Evolutionary conservation across 2,113 vertebrate species (phyloP), one percentile per base, ranked within the genome.

Genomic region (Felis catus): DNA sequence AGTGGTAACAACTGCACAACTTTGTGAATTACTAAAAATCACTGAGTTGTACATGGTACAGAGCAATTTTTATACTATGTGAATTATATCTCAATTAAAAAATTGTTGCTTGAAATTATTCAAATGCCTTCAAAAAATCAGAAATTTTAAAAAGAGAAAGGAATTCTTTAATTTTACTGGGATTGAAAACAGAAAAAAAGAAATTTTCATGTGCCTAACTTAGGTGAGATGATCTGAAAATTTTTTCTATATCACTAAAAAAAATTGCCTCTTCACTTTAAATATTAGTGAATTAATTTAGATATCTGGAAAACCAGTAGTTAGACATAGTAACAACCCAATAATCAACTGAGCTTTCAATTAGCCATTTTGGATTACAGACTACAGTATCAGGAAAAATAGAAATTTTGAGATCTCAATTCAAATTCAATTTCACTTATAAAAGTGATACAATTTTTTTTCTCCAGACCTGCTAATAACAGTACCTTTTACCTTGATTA

Each of bases 91-190:
- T 70, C 58, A 71, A 41, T 68, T 76, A 85, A 84, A 51, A 41
- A 87, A 65, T 0, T 53, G 10, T 58, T 92, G 65, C 74, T 90
- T 61, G 94, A 74, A 79, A 36, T 5, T 92, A 97, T 53, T 80
- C 87, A 95, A 94, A 97, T 78, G 36, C 4, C 53, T 96, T 95
- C 76, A 81, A 23, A 91, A 70, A 65, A 97, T 45, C n/a, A 71
- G 31, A 90, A 94, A 36, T 95, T 94, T 83, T 78, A 89, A 89
- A 95, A 87, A 31, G 27, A 71, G 14, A 78, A 93, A 73, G 33
- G 53, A 92, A 94, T 83, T 94, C 4, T 85, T 86, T 82, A 39
- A 61, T 76, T 89, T 97, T 89, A 79, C 31, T 80, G 4, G 55
- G 13, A 70, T 9, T 70, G 39, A 78, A 94, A 95, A 96, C 15